Percentiles rank a stretch among this genome's conserved stretches.
Evolutionary conservation across 1,140 invertebrate species (phyloP).

Genomic region (Tetramorium alpestre): DNA sequence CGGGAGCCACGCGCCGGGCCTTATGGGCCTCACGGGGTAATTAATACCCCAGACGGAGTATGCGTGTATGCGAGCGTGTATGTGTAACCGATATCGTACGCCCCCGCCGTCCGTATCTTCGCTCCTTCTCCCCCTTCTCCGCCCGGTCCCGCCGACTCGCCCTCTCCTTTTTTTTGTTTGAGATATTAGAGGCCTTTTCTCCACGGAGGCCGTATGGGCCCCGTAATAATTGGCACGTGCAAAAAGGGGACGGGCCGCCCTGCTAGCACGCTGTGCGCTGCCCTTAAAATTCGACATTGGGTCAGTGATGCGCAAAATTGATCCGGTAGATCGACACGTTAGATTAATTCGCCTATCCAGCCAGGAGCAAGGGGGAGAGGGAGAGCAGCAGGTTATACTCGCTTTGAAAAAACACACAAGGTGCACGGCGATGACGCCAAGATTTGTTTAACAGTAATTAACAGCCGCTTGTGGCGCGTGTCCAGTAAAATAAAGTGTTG

Average conservation of each 20-base stretch:
- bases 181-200: conserved; percentile 67
- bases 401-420: conserved; percentile 38
- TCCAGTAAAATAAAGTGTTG: not conserved
- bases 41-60: conserved; percentile 76
- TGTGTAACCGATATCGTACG: conserved; percentile 76
- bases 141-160: not conserved
- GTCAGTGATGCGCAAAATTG: conserved; percentile 64
- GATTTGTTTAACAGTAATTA: conserved; percentile 33
- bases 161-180: conserved; percentile 35
- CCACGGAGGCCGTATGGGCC: conserved; percentile 76
- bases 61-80: not conserved
- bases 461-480: not conserved
- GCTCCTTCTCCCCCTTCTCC: conserved; percentile 12
- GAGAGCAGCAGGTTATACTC: conserved; percentile 34
- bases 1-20: conserved; percentile 71
- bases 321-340: conserved; percentile 59
- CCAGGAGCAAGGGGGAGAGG: conserved; percentile 1
- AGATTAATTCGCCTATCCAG: conserved; percentile 57
- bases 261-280: conserved; percentile 57
- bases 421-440: conserved; percentile 11
- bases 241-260: conserved; percentile 66
- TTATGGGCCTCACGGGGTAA: conserved; percentile 72
- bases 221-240: conserved; percentile 75
- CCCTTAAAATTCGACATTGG: conserved; percentile 53
- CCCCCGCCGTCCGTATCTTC: conserved; percentile 72